Evolutionary conservation across 2,797 vertebrate genomes (phyloP), one percentile per base, ranked within the genome.

Genomic region (Macrochelys suwanniensis): DNA sequence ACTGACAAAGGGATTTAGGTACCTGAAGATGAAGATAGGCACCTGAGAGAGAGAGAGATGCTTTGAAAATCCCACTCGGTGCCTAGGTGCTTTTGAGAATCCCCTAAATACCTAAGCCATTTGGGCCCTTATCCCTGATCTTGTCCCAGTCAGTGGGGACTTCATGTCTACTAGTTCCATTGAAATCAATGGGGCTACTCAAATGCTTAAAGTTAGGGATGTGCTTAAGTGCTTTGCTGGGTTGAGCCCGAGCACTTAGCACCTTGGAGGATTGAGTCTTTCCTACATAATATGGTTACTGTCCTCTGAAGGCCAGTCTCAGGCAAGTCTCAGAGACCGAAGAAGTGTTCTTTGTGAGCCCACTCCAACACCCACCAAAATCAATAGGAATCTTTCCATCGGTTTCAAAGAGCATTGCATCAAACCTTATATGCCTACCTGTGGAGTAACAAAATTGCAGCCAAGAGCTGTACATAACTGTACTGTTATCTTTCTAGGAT

Each of bases 361-460:
- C 23, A 88, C 47, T 26, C 1, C 2, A 59, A 21, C 5, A 50
- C 9, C 5, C 1, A 0, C 0, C 65, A n/a, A 65, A 68, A n/a
- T 3, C 87, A 83, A n/a, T 1, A 11, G 37, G 59, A 82, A 50
- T 0, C 8, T 21, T 86, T 28, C 50, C 12, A 2, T 3, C 0
- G 0, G 68, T 76, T 28, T 68, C 79, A 61, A 84, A 74, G 68
- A n/a, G 85, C 45, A 11, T 42, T 5, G 26, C 11, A 1, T 85
- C 92, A 33, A 2, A 5, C 3, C 53, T 8, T 23, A 71, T 47
- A 65, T 23, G 21, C 25, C 54, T 0, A 1, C 45, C 31, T 0
- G 0, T 37, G 74, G 59, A 76, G 50, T 6, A 53, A 37, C 76
- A 85, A 85, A 65, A 13, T 16, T 0, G 0, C 7, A 71, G 49